Base-by-base conservation (phyloP, 2,888 invertebrate species). In the Plutella xylostella region DNA sequence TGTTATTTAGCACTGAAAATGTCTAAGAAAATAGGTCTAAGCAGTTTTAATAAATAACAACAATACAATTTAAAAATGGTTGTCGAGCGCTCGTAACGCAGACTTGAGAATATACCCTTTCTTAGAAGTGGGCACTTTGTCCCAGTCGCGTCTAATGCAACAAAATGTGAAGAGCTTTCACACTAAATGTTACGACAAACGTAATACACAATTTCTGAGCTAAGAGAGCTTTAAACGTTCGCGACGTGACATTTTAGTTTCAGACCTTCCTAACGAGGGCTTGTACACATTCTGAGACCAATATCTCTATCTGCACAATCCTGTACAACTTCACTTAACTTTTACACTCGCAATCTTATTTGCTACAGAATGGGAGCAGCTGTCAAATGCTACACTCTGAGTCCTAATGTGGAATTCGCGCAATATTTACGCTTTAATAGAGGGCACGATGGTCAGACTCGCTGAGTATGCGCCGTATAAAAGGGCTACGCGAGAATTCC, bases 191-290 rank as follows among this genome's bases (percentile, higher is more conserved):
- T 68, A 62, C 60, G 62, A 60, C 61, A 54, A 60, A 64, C 65
- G 65, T 63, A 65, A 59, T 58, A 62, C 59, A 58, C 58, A 60
- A 58, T 64, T 65, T 58, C 55, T 57, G 57, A 51, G 48, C 51
- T 42, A 14, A 33, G 42, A 31, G 52, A 53, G 58, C 60, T 63
- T 60, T 60, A 65, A 70, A 68, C 62, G 67, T 67, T 60, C 51
- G 61, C 63, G 59, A 70, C 72, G 72, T 72, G 72, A 68, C 68
- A 61, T 70, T 70, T 65, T 63, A 65, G 68, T 61, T 58, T 47
- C 54, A 58, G 55, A 58, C 60, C 63, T 56, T 61, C 63, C 64
- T 68, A 68, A 67, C 62, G 61, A 58, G 63, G 54, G 63, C 63
- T 61, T 66, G 42, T 20, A 18, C 30, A 30, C 42, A 42, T 6